Base-by-base conservation (phyloP, 2,113 vertebrate genomes). In the Hucho hucho region DNA sequence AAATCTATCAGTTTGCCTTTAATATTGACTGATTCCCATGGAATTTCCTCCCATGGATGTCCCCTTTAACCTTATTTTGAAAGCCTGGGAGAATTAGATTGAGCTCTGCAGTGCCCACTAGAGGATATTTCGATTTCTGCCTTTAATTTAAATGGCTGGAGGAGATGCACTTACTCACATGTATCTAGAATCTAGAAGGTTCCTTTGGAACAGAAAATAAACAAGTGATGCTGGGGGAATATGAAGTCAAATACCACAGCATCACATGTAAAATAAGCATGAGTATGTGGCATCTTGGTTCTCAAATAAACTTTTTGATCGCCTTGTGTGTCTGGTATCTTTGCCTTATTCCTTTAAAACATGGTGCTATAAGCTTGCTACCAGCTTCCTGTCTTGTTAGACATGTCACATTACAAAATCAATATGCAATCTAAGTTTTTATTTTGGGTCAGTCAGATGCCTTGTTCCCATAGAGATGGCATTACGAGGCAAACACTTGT, bases 101-200 rank as follows among this genome's bases (percentile, higher is more conserved):
- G 73, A 87, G 85, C 84, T 75, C 75, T 78, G 69, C 63, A 89
- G 79, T 79, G 84, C 86, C 91, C 89, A 81, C 90, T 76, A 43
- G 83, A 86, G 90, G 88, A 4, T 22, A 70, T 1, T 72, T 65
- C 11, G 14, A 1, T 74, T 43, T 43, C 37, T 43, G 37, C 28
- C 59, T 71, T 29, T 6, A 29, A 29, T 28, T 22, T 4, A 12
- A 67, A 22, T 37, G 6, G 25, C 47, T 49, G 18, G 37, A 20
- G 64, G 26, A 13, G 46, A 22, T 56, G 7, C 18, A 29, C 29
- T 29, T 29, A 32, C 65, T 47, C 1, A 66, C 24, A 20, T n/a
- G 13, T 4, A 67, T 3, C 29, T 64, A 61, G n/a, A 70, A 47
- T 47, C 69, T 70, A 43, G 69, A 56, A 58, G 69, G 53, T 56